Evolutionary conservation across 2,797 vertebrate genomes (phyloP).

Genomic region (Spea hammondii): DNA sequence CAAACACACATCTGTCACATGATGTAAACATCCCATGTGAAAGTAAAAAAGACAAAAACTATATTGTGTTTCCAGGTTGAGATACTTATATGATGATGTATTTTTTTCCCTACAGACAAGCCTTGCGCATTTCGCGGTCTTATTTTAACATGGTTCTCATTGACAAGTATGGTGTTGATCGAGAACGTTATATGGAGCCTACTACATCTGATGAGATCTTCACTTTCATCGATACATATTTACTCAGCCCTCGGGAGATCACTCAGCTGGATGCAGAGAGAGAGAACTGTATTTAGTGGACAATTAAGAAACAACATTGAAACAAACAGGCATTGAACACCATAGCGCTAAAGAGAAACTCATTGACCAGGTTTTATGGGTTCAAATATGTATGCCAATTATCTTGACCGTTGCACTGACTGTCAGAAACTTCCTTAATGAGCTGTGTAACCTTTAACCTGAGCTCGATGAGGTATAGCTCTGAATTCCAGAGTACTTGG

Average conservation of each 20-base stretch:
- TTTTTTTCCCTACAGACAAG: constrained; percentile 68
- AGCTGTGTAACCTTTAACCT: too few species aligned
- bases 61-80: too few species aligned
- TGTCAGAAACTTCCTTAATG: too few species aligned
- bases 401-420: too few species aligned
- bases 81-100: not conserved
- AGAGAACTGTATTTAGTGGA: constrained; percentile 77
- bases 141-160: constrained; percentile 90
- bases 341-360: not conserved
- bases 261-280: constrained; percentile 67
- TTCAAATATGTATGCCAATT: too few species aligned
- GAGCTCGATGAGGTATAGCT: too few species aligned
- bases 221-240: constrained; percentile 81
- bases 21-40: too few species aligned
- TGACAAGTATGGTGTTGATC: constrained; percentile 82
- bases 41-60: too few species aligned
- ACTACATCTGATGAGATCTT: constrained; percentile 85
- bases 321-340: not conserved
- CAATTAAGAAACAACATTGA: not conserved
- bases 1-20: too few species aligned
- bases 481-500: too few species aligned
- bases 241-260: constrained; percentile 79
- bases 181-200: constrained; percentile 84
- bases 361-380: not conserved
- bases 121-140: constrained; percentile 77